Conservation (phyloP, 64 coral and sea anemone genomes). For the Orbicella faveolata region DNA sequence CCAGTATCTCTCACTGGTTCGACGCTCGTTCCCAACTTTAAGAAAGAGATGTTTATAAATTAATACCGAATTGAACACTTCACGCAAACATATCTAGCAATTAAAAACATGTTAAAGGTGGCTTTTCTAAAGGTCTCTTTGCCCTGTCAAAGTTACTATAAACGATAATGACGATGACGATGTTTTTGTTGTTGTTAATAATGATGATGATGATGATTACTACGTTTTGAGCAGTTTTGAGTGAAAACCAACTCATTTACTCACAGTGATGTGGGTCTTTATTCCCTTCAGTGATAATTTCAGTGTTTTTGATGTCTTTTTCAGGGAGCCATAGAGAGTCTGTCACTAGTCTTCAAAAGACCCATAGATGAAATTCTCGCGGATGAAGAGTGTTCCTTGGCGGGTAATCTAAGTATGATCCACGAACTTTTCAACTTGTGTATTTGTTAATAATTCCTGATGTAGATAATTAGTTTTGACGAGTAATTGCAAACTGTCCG, state of each 20-base stretch:
- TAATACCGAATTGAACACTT: no score
- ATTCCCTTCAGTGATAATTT: no score
- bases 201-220: no score
- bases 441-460: neutral
- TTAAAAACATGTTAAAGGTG: no score
- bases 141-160: no score
- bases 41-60: no score
- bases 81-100: no score
- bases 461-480: neutral
- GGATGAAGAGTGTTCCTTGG: neutral
- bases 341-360: slow-evolving; percentile 87
- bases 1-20: no score
- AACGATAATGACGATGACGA: no score
- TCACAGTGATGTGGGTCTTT: neutral
- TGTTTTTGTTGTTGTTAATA: no score
- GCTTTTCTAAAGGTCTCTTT: no score
- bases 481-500: neutral
- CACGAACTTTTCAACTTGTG: neutral
- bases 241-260: neutral
- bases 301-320: neutral
- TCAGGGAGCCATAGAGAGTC: slow-evolving; percentile 67
- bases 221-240: neutral
- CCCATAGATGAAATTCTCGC: neutral
- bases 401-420: neutral
- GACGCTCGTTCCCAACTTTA: no score